A percentile compares a stretch with the other conserved stretches of the same genome.
These are phyloP conservation scores for Cheiracanthium punctorium DNA, from an alignment of 2,888 invertebrate species.

Conservation along the genomic window DNA sequence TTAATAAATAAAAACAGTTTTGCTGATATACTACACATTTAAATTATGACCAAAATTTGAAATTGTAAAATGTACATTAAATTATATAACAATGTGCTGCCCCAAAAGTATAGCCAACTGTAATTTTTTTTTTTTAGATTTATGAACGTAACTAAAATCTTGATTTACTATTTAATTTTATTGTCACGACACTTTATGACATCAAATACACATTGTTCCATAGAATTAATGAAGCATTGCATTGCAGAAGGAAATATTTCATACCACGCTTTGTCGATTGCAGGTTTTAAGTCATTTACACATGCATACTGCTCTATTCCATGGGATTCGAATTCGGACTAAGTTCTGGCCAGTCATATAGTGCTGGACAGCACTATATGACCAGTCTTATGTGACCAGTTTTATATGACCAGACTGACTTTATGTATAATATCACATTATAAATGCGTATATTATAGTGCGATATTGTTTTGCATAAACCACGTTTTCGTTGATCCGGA, in stretches of 20 bases:
- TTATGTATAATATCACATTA: too few species aligned
- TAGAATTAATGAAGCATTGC: not conserved
- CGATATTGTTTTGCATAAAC: too few species aligned
- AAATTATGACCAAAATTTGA: not conserved
- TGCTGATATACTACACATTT: too few species aligned
- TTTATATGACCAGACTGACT: too few species aligned
- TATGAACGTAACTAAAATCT: not conserved
- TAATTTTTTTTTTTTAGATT: not conserved
- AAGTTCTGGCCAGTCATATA: not conserved
- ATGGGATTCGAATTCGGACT: not conserved
- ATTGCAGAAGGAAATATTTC: not conserved
- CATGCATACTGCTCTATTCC: not conserved
- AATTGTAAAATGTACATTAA: too few species aligned
- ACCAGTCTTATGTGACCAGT: too few species aligned
- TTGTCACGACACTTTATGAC: too few species aligned
- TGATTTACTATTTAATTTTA: not conserved
- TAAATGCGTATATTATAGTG: too few species aligned
- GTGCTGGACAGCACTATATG: too few species aligned
- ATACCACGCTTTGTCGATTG: not conserved
- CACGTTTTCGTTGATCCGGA: too few species aligned
- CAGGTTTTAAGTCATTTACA: not conserved
- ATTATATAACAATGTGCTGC: not conserved
- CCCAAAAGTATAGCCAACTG: not conserved
- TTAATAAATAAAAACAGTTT: too few species aligned
- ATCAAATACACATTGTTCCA: too few species aligned